Percentiles rank a stretch among this genome's conserved stretches.
phyloP scores from a whole-genome alignment of 2,888 invertebrate species.

The Spodoptera picta region DNA sequence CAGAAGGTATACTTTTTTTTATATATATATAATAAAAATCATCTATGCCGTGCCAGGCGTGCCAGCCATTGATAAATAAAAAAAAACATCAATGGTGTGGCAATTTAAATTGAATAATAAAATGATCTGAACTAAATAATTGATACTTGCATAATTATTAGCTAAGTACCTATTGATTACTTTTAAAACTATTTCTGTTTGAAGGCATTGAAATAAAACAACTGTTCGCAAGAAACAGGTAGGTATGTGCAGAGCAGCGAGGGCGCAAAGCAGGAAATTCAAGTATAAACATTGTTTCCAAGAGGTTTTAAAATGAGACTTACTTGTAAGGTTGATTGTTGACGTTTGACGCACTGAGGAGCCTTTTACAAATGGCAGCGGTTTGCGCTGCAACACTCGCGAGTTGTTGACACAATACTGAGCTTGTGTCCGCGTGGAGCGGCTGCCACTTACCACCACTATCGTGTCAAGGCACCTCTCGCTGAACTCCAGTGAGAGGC shows the following conservation, averaged over 20 bases:
- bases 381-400: constrained; percentile 25
- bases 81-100: too few species aligned
- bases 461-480: constrained; percentile 50
- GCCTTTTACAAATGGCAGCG: constrained; percentile 17
- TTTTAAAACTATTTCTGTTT: background rate
- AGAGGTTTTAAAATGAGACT: constrained; percentile 11
- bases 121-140: too few species aligned
- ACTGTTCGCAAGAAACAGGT: constrained; percentile 3
- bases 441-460: constrained; percentile 34
- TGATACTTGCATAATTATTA: too few species aligned
- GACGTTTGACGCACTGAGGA: constrained; percentile 21
- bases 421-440: constrained; percentile 33
- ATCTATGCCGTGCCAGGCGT: too few species aligned
- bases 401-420: constrained; percentile 46
- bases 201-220: too few species aligned
- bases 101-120: too few species aligned
- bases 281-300: background rate
- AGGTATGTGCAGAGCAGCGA: constrained; percentile 5
- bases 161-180: background rate
- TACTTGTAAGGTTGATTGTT: constrained; percentile 22
- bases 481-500: constrained; percentile 32
- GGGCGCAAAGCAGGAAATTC: constrained; percentile 22
- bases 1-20: too few species aligned
- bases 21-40: too few species aligned
- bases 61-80: too few species aligned